Base-by-base conservation (phyloP, 2,888 invertebrate genomes). In the Patella caerulea region DNA sequence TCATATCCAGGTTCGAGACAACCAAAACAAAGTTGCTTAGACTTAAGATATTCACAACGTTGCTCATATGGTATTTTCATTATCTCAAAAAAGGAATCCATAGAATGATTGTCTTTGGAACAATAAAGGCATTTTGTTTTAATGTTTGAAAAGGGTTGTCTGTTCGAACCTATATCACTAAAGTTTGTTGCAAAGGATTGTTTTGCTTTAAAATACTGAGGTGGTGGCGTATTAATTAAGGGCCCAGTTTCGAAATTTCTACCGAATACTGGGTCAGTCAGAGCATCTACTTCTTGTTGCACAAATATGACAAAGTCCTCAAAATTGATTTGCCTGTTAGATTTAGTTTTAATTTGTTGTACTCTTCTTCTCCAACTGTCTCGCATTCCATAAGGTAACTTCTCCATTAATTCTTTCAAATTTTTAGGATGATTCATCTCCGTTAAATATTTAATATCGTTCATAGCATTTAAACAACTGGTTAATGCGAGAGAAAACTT, bases 261-360 rank as follows among this genome's bases (percentile, higher is more conserved):
- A 65, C 65, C 65, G 19, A 65, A 65, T 19, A 65, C 24, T 12
- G 65, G 65, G 24, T 65, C 65, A 65, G 65, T 65, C 19, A 65
- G 11, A 19, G 19, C 19, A 65, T 65, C 65, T 11, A 65, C 65
- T 19, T 65, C 65, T 24, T 24, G 14, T 24, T 65, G 14, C 11
- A 65, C 65, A 65, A 65, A 65, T 65, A 11, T 19, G 24, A 15
- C 65, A 65, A 65, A 65, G 19, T 65, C 65, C 19, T 65, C 19
- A 19, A 65, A 65, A 19, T 19, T 65, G 11, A 19, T 24, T 24
- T 12, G 11, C 12, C 65, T n/a, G 24, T 65, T 24, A 12, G 9
- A 3, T 7, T 65, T 12, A 65, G 2, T 12, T 65, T 24, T 65
- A 19, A 65, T 15, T 65, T 5, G n/a, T 65, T 65, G n/a, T 4